A percentile compares a stretch with the other conserved stretches of the same genome.
Conservation (phyloP, 2,888 invertebrate genomes). For the Trypoxylon attenuatum region DNA sequence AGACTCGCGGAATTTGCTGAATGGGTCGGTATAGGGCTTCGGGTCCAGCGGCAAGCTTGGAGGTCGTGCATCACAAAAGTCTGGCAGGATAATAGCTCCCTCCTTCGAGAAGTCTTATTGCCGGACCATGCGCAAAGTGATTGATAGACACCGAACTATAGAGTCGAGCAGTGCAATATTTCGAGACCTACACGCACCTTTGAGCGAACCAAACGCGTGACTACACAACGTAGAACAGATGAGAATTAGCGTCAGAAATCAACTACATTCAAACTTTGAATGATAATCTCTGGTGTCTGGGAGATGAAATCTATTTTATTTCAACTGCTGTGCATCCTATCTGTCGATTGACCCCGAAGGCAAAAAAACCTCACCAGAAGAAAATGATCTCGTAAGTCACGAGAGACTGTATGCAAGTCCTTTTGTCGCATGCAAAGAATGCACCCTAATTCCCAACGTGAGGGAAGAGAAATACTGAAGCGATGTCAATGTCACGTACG, state of each 20-base stretch:
- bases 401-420: background rate
- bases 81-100: slow-evolving; percentile 73
- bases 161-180: slow-evolving; percentile 51
- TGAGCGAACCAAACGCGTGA: slow-evolving; percentile 8
- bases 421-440: slow-evolving; percentile 5
- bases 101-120: slow-evolving; percentile 65
- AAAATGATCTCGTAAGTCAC: slow-evolving; percentile 23
- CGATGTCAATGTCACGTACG: slow-evolving; percentile 28
- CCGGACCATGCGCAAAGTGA: slow-evolving; percentile 66
- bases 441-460: background rate
- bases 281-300: too few species aligned
- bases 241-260: slow-evolving; percentile 48
- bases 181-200: slow-evolving; percentile 44
- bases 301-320: too few species aligned
- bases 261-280: slow-evolving; percentile 13
- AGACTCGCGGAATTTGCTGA: slow-evolving; percentile 47
- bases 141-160: slow-evolving; percentile 70
- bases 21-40: slow-evolving; percentile 48
- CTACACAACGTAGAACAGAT: slow-evolving; percentile 20
- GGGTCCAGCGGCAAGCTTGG: slow-evolving; percentile 62
- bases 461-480: background rate
- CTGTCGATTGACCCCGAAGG: too few species aligned
- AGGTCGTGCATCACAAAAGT: slow-evolving; percentile 72
- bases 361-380: background rate
- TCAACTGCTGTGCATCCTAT: too few species aligned